Base-by-base conservation (phyloP, 2,113 vertebrate genomes). In the Baryphthengus martii region DNA sequence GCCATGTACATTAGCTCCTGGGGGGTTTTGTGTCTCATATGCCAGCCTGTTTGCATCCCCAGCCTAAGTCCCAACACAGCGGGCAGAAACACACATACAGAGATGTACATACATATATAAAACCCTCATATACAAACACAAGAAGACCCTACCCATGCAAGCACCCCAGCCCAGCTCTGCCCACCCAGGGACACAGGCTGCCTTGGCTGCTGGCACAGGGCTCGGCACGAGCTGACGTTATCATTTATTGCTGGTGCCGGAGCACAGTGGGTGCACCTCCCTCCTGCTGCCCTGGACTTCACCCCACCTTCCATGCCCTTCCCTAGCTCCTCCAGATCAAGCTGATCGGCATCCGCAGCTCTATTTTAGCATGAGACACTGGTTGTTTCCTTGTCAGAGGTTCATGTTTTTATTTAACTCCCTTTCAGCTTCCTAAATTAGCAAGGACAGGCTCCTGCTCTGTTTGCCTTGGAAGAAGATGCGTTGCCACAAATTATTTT, bases 401-500 rank as follows among this genome's bases (percentile, higher is more conserved):
- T 73, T 62, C 71, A 20, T 23, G 73, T 47, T 95, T 94, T 89
- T 70, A 82, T 96, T 95, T 65, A 81, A 78, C 89, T 96, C 87
- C 45, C 87, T 92, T 96, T 56, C 67, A 45, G 63, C 72, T 94
- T 94, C 85, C 81, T 77, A 59, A 74, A 89, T 84, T 92, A 94
- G 85, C 81, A 50, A 0, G 5, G 70, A n/a, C 21, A n/a, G 77
- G 59, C 76, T 81, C 49, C 44, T 28, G 59, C 50, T 84, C 71
- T 94, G 91, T 95, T 94, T 95, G 85, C 79, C 55, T 95, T 95
- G 96, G 92, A 96, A 90, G 52, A 92, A 93, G 89, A 93, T 44
- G 62, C 6, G 0, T 83, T 63, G 78, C 81, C 82, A 19, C 93
- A 91, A 81, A 92, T 92, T 89, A 89, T 91, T 94, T 95, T 90